Base-by-base conservation (phyloP, 2,888 invertebrate genomes). In the Harpalus rufipes region DNA sequence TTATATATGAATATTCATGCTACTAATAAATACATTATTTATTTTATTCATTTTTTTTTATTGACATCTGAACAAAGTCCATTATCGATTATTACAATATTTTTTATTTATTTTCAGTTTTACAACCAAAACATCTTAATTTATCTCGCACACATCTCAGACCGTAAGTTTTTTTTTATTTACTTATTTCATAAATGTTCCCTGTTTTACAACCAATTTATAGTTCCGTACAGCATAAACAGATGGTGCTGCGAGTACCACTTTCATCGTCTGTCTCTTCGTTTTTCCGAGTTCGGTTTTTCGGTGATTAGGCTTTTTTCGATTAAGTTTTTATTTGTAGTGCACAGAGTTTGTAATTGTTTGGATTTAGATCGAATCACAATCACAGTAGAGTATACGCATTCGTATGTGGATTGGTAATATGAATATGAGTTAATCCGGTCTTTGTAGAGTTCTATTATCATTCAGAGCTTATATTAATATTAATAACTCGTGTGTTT, bases 401-500 rank as follows among this genome's bases (percentile, higher is more conserved):
- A 51, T 68, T 39, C 7, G 39, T n/a, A 25, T 68, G n/a, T 58
- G 82, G 72, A 72, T 82, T 16, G 59, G 21, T 44, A 39, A 72
- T 72, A 82, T 82, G 82, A 68, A 82, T 82, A 56, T 82, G 72
- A 18, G 16, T 16, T 82, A 82, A 82, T 82, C 82, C 82, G 68
- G 21, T 68, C 59, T 72, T 82, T 82, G 82, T 72, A 39, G 41
- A 56, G 51, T 51, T 10, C 82, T 82, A 82, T 82, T 82, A 72
- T 82, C 82, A 82, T 82, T 82, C 74, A 44, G 51, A 82, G 82
- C 82, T 72, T 65, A 82, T 82, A 82, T 82, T 82, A 82, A 72
- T 82, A 82, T 76, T 76, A 76, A 76, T 76, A 76, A 51, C 76
- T 32, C 32, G 25, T 68, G 68, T 68, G 68, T 68, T 68, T 68